These are phyloP conservation scores for Heterohyrax brucei DNA, from an alignment of 2,797 vertebrate genomes.

Conservation along the genomic window DNA sequence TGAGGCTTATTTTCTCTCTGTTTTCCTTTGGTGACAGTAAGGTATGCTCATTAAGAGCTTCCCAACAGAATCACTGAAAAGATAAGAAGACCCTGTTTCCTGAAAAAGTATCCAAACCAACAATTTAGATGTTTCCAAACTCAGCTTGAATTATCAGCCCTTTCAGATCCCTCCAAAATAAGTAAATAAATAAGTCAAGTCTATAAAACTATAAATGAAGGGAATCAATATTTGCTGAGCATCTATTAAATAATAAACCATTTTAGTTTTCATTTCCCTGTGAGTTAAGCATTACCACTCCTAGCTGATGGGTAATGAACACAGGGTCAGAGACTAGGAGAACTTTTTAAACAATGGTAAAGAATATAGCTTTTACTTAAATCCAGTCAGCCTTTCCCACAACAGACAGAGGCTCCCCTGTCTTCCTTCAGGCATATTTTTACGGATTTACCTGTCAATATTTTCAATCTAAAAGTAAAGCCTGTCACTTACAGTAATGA, in stretches of 20 bases:
- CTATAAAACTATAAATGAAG: slow-evolving; percentile 8
- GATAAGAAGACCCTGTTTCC: background rate
- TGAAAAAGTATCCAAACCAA: background rate
- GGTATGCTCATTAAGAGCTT: slow-evolving; percentile 35
- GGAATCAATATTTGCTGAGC: slow-evolving; percentile 41
- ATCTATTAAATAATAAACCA: background rate
- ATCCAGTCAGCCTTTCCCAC: background rate
- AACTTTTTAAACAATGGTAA: background rate
- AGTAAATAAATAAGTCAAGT: background rate
- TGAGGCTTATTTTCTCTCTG: slow-evolving; percentile 6
- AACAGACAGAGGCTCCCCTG: background rate
- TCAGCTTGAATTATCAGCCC: slow-evolving; percentile 23
- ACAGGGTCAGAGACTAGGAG: background rate
- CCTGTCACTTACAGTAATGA: background rate
- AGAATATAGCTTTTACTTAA: background rate
- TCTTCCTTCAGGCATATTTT: background rate
- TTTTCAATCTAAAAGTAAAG: background rate
- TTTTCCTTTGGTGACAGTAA: slow-evolving; percentile 39
- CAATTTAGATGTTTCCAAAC: slow-evolving; percentile 39
- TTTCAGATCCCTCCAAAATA: background rate
- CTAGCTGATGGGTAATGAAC: background rate
- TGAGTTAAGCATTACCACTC: background rate
- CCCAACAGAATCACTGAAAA: slow-evolving; percentile 36
- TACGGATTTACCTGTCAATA: background rate
- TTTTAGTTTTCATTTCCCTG: slow-evolving; percentile 33